Evolutionary conservation across 2,888 invertebrate genomes (phyloP).

Genomic region (Amiota communis): DNA sequence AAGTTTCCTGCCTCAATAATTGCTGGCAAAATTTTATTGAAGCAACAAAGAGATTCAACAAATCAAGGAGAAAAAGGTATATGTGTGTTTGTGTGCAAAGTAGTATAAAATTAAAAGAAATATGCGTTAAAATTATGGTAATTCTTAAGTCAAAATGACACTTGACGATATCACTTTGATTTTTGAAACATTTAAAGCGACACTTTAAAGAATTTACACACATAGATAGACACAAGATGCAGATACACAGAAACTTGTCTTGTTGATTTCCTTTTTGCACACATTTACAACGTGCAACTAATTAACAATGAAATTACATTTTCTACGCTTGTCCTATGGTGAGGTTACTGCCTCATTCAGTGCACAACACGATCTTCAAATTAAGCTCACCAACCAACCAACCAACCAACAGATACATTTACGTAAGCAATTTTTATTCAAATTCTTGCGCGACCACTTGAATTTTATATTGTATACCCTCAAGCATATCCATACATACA

Average conservation of each 20-base stretch:
- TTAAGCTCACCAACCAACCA: conserved; percentile 14
- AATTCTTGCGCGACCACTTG: conserved; percentile 5
- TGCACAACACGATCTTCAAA: conserved; percentile 37
- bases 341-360: neutral
- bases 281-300: conserved; percentile 33
- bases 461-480: too few relatives aligned
- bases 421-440: conserved; percentile 22
- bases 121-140: conserved; percentile 29
- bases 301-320: conserved; percentile 34
- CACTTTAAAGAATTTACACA: neutral
- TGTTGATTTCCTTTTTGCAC: too few relatives aligned
- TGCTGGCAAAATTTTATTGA: conserved; percentile 2
- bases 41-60: neutral
- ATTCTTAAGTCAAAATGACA: conserved; percentile 25
- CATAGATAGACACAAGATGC: neutral
- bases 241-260: neutral
- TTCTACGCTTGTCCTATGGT: conserved; percentile 25
- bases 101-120: neutral
- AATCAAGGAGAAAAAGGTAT: neutral
- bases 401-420: neutral
- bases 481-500: too few relatives aligned
- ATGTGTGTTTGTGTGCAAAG: neutral
- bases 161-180: conserved; percentile 28
- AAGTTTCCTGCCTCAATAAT: conserved; percentile 7
- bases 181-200: conserved; percentile 5